phyloP scores from a whole-genome alignment of 1,140 invertebrate genomes.

The Theocolax elegans region DNA sequence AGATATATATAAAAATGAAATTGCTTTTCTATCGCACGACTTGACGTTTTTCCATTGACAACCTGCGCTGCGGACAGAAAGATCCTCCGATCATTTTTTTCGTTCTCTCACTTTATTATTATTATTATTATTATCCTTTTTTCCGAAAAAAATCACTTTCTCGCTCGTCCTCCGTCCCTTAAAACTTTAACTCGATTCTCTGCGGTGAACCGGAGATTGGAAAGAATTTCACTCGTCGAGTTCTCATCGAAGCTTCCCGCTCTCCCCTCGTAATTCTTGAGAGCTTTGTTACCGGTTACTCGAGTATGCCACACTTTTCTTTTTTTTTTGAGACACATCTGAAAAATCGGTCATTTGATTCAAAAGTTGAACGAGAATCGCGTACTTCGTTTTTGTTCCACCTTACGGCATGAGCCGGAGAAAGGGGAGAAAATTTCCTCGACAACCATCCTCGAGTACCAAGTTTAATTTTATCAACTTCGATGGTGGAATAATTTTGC shows the following conservation, averaged over 20 bases:
- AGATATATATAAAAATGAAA: constrained; percentile 36
- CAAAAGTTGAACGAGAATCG: constrained; percentile 47
- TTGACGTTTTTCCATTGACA: background rate
- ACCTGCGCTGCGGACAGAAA: background rate
- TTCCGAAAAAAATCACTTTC: background rate
- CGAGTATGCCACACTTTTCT: constrained; percentile 15
- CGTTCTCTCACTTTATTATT: too few species aligned
- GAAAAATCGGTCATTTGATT: constrained; percentile 55
- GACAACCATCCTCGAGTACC: too few species aligned
- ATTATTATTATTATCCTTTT: too few species aligned
- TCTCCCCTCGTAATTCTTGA: constrained; percentile 37
- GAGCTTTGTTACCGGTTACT: constrained; percentile 31
- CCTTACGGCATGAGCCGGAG: too few species aligned
- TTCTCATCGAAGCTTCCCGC: constrained; percentile 28
- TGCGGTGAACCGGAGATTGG: background rate
- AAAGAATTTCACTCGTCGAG: constrained; percentile 29
- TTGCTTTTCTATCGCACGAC: constrained; percentile 3
- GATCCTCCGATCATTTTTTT: background rate
- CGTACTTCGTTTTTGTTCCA: too few species aligned
- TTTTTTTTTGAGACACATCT: constrained; percentile 33
- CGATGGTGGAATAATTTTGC: too few species aligned
- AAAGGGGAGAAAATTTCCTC: too few species aligned
- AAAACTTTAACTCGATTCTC: constrained; percentile 1
- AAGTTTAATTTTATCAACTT: too few species aligned
- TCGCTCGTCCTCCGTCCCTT: background rate